A percentile compares a stretch with the other conserved stretches of the same genome.
Evolutionary conservation across 2,888 invertebrate genomes (phyloP).

Genomic region (Vesta saturnalis): DNA sequence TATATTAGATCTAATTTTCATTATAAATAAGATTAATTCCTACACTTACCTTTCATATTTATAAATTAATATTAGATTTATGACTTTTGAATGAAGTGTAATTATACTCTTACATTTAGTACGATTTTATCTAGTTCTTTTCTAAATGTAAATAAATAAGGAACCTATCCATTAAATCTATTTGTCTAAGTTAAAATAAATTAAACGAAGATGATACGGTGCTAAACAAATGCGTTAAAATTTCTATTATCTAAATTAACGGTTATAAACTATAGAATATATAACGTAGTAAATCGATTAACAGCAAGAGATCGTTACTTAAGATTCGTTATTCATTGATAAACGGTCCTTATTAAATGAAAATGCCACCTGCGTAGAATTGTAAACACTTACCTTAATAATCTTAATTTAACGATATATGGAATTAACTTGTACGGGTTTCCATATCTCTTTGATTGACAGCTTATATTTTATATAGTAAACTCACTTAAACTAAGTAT

Average conservation of each 20-base stretch:
- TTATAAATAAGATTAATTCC: too few species aligned
- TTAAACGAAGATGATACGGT: background rate
- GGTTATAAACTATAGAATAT: background rate
- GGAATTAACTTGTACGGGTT: conserved; percentile 10
- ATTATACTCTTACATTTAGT: background rate
- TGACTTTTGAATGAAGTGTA: background rate
- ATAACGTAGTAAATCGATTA: background rate
- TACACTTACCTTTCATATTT: too few species aligned
- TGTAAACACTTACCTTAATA: conserved; percentile 10
- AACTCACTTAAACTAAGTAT: background rate
- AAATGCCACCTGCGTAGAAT: conserved; percentile 17
- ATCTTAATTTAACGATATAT: background rate
- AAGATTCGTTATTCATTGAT: background rate
- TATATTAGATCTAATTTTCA: too few species aligned
- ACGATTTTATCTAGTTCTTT: background rate
- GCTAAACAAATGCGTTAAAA: conserved; percentile 1
- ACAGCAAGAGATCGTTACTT: conserved; percentile 1
- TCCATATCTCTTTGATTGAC: conserved; percentile 2
- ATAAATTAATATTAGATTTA: background rate
- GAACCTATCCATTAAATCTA: background rate
- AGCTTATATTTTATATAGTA: background rate
- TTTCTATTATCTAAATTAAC: conserved; percentile 1
- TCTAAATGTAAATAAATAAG: background rate
- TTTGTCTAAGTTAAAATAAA: background rate
- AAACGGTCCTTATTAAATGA: conserved; percentile 12